These are phyloP conservation scores for Toxostoma redivivum DNA, from an alignment of 2,113 vertebrate genomes.

Conservation along the genomic window DNA sequence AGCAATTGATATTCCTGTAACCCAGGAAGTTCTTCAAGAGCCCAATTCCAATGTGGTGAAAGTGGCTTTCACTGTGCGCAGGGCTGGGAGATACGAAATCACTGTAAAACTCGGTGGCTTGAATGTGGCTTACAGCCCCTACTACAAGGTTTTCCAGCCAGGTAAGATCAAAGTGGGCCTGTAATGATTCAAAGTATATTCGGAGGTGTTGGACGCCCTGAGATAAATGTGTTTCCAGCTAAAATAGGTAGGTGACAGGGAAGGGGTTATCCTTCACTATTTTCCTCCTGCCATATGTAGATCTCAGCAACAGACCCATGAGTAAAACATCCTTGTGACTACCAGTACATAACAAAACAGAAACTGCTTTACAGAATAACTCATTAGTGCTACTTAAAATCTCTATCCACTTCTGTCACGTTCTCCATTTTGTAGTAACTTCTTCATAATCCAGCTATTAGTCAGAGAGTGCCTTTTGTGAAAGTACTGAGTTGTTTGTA, in stretches of 20 bases:
- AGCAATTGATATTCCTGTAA: constrained; percentile 94
- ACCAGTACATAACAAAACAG: not conserved
- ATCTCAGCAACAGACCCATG: not conserved
- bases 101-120: constrained; percentile 92
- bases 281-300: not conserved
- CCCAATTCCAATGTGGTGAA: constrained; percentile 91
- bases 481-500: not conserved
- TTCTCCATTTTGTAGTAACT: not conserved
- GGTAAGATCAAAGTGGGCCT: constrained; percentile 71
- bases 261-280: not conserved
- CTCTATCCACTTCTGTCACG: not conserved
- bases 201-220: not conserved
- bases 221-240: not conserved
- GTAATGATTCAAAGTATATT: not conserved
- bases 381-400: not conserved
- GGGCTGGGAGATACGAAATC: constrained; percentile 93
- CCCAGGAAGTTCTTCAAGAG: constrained; percentile 93
- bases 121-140: constrained; percentile 96
- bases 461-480: not conserved
- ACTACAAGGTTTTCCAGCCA: constrained; percentile 97
- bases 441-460: not conserved
- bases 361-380: not conserved
- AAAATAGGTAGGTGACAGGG: not conserved
- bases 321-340: not conserved
- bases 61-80: constrained; percentile 96